Conservation (phyloP, 2,888 invertebrate species). For the Metallyticus violacea region DNA sequence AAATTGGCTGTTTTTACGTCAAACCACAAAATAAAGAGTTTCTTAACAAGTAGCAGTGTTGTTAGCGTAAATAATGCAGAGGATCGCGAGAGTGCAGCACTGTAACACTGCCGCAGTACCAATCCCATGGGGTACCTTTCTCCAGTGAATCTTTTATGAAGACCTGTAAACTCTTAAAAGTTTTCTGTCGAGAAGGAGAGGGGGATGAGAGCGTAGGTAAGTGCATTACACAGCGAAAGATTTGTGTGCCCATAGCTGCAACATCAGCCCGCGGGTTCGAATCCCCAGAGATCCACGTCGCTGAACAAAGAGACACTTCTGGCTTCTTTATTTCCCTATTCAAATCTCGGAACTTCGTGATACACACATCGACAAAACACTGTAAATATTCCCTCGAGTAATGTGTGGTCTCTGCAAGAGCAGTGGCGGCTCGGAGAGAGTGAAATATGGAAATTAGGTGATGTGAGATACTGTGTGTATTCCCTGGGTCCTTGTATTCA, state of each 20-base stretch:
- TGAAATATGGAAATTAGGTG: no score
- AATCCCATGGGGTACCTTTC: background rate
- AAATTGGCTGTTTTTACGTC: background rate
- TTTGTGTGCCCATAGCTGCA: background rate
- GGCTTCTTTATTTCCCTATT: background rate
- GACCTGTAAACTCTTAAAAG: background rate
- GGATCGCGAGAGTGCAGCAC: background rate
- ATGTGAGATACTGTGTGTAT: no score
- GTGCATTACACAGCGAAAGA: background rate
- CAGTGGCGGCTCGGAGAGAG: background rate
- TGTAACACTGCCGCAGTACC: background rate
- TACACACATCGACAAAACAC: background rate
- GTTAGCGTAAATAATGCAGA: background rate
- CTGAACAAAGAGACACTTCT: background rate
- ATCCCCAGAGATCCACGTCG: background rate
- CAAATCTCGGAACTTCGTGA: background rate
- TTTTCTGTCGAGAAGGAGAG: background rate
- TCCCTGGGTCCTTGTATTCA: no score
- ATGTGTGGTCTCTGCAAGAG: no score
- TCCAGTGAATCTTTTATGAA: background rate
- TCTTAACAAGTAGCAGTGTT: background rate
- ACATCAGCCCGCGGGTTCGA: background rate
- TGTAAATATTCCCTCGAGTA: background rate
- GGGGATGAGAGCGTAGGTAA: no score
- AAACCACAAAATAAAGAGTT: background rate